Evolutionary conservation across 2,113 vertebrate species (phyloP).

Genomic region (Lamprologus speciosus): DNA sequence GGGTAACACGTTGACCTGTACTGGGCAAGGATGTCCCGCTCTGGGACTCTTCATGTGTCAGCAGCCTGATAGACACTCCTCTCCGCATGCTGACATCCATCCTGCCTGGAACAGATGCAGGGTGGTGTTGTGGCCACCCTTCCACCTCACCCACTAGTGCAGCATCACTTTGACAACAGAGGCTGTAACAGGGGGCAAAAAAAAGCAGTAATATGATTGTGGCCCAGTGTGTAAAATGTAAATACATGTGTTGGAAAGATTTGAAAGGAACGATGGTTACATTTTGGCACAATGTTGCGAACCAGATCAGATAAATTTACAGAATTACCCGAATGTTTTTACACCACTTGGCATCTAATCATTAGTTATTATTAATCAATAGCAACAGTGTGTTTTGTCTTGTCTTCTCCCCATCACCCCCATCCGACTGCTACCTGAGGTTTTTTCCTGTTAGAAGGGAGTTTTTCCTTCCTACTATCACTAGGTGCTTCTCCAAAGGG

Average conservation of each 20-base stretch:
- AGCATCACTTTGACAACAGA: neutral
- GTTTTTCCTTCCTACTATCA: neutral
- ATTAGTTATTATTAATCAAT: neutral
- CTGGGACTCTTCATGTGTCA: conserved; percentile 55
- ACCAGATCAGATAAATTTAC: neutral
- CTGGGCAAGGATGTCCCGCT: conserved; percentile 4
- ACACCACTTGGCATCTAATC: neutral
- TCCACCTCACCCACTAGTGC: neutral
- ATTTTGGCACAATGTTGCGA: neutral
- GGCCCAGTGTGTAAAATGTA: neutral
- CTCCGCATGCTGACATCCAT: conserved; percentile 51
- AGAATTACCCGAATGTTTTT: neutral
- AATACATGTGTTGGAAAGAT: neutral
- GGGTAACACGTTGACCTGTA: conserved; percentile 10
- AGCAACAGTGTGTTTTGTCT: neutral
- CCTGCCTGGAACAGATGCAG: conserved; percentile 52
- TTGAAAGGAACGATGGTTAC: neutral
- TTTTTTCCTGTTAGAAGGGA: neutral
- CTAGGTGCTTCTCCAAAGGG: neutral
- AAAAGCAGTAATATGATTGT: neutral
- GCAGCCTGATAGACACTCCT: conserved; percentile 39
- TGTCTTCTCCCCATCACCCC: neutral
- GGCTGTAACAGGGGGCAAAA: neutral
- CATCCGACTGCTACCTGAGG: neutral
- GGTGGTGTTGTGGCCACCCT: conserved; percentile 1